Evolutionary conservation across 2,113 vertebrate species (phyloP).

Genomic region (Notothenia coriiceps): DNA sequence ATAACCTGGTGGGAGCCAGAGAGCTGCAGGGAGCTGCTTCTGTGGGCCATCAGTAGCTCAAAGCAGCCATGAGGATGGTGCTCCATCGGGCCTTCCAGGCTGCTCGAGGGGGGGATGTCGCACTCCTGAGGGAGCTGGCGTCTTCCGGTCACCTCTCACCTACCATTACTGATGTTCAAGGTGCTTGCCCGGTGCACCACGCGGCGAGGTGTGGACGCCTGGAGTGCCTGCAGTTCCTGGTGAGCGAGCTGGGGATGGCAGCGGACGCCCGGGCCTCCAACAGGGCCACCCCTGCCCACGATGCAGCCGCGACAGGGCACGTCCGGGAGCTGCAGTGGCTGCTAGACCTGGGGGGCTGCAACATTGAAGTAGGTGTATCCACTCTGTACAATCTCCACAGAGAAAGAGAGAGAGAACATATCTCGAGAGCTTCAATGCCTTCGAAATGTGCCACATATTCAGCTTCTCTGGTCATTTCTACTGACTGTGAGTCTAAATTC

Average conservation of each 20-base stretch:
- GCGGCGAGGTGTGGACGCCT: slow-evolving; percentile 85
- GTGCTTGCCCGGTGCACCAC: slow-evolving; percentile 87
- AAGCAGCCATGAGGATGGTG: slow-evolving; percentile 74
- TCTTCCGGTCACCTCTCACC: slow-evolving; percentile 75
- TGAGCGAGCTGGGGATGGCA: slow-evolving; percentile 76
- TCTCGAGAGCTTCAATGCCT: background rate
- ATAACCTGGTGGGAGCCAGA: slow-evolving; percentile 29
- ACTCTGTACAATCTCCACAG: background rate
- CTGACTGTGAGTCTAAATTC: background rate
- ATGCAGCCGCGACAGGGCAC: slow-evolving; percentile 87
- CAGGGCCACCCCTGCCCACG: slow-evolving; percentile 87
- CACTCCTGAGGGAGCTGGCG: slow-evolving; percentile 76
- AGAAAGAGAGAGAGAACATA: background rate
- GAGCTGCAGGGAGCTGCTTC: slow-evolving; percentile 20
- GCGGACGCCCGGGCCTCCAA: slow-evolving; percentile 84
- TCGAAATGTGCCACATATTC: slow-evolving; percentile 28
- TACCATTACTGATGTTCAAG: slow-evolving; percentile 79
- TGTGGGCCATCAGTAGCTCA: slow-evolving; percentile 33
- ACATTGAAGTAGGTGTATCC: slow-evolving; percentile 78
- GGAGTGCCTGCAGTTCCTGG: slow-evolving; percentile 86
- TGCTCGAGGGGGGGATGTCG: slow-evolving; percentile 81
- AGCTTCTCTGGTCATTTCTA: slow-evolving; percentile 13
- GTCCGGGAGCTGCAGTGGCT: slow-evolving; percentile 81
- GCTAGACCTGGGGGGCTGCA: slow-evolving; percentile 75
- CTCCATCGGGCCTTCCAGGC: slow-evolving; percentile 85